These are phyloP conservation scores for Hemibagrus guttatus DNA, from an alignment of 2,797 vertebrate genomes.

Conservation along the genomic window DNA sequence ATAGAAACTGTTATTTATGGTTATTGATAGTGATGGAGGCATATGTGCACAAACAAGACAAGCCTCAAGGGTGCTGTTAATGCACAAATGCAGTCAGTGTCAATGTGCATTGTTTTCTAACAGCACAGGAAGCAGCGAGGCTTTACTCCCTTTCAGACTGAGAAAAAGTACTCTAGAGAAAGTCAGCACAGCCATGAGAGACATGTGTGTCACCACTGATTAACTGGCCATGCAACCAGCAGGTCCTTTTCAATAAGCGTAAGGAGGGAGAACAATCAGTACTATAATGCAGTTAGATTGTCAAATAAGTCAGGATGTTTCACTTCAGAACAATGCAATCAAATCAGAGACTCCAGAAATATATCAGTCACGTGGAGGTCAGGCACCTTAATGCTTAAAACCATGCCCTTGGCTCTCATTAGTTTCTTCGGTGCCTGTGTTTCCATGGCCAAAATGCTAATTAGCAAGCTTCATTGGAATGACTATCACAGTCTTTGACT, in stretches of 20 bases:
- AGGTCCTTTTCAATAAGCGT: not conserved
- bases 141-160: constrained; percentile 21
- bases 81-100: constrained; percentile 58
- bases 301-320: constrained; percentile 2
- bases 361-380: constrained; percentile 15
- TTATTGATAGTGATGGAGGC: constrained; percentile 54
- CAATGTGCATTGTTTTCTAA: constrained; percentile 55
- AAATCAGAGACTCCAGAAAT: constrained; percentile 18
- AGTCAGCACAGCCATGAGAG: constrained; percentile 1
- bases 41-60: constrained; percentile 55
- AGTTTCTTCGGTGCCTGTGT: constrained; percentile 55
- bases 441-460: constrained; percentile 62
- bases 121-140: constrained; percentile 35
- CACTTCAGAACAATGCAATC: constrained; percentile 26
- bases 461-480: constrained; percentile 64
- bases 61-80: constrained; percentile 52
- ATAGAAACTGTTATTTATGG: constrained; percentile 59
- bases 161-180: not conserved
- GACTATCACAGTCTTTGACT: constrained; percentile 54
- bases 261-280: not conserved
- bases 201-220: not conserved
- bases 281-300: not conserved
- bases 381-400: constrained; percentile 17
- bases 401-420: constrained; percentile 31
- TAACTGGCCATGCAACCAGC: not conserved